Evolutionary conservation across 2,888 invertebrate species (phyloP).

Genomic region (Trachelus iudaicus): DNA sequence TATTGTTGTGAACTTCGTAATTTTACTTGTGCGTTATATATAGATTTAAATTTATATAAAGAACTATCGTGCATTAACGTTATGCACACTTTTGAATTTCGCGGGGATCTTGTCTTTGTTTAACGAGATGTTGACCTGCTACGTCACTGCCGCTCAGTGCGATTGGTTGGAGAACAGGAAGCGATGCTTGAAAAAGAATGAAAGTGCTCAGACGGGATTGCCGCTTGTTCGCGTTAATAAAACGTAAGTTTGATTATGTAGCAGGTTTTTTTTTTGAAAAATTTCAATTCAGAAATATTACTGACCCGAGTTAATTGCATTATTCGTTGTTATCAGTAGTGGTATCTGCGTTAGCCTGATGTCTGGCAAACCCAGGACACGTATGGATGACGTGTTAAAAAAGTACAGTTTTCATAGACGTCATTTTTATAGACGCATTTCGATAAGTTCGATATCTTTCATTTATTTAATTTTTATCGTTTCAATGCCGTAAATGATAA

Average conservation of each 20-base stretch:
- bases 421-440: no score
- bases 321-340: not conserved
- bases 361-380: not conserved
- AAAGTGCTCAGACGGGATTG: not conserved
- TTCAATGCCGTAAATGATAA: not conserved
- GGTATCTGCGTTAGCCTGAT: not conserved
- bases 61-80: not conserved
- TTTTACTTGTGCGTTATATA: not conserved
- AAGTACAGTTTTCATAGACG: no score
- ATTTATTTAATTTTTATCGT: not conserved
- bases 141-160: conserved; percentile 48
- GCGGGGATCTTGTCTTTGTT: not conserved
- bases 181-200: not conserved
- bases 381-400: not conserved
- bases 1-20: not conserved
- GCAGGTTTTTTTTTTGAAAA: not conserved
- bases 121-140: conserved; percentile 46
- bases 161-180: conserved; percentile 42
- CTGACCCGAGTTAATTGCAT: not conserved
- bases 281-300: not conserved
- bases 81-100: not conserved
- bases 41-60: not conserved
- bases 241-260: not conserved
- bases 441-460: not conserved
- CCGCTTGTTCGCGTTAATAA: not conserved